Evolutionary conservation across 2,797 vertebrate species (phyloP).

Genomic region (Orestias chungarensis): DNA sequence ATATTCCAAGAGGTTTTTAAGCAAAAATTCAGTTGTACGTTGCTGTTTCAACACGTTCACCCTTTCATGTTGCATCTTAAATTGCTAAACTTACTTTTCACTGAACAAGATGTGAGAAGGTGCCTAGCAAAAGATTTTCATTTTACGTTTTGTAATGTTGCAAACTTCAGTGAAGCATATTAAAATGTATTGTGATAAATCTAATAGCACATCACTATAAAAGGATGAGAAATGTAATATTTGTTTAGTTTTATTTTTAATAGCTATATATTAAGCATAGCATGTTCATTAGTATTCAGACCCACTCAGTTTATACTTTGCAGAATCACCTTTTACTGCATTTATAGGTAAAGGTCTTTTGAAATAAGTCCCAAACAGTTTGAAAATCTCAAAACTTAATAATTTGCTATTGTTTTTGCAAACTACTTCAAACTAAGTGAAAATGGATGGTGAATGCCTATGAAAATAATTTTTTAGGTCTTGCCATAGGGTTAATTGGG

Average conservation of each 20-base stretch:
- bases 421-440: background rate
- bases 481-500: background rate
- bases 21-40: conserved; percentile 34
- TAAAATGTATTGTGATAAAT: background rate
- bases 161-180: background rate
- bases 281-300: background rate
- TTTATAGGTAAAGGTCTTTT: background rate
- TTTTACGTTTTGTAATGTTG: background rate
- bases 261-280: background rate
- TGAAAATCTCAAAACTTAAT: background rate
- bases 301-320: background rate
- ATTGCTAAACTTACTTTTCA: background rate
- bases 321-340: background rate
- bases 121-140: background rate
- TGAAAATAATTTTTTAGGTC: background rate
- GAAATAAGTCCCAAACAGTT: background rate
- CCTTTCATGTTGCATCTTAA: conserved; percentile 15
- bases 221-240: background rate
- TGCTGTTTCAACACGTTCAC: conserved; percentile 23
- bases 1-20: conserved; percentile 54
- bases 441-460: background rate
- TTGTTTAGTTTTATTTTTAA: background rate
- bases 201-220: background rate
- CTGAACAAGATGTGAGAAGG: background rate
- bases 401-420: background rate